Percentiles rank a stretch among this genome's conserved stretches.
Conservation (phyloP, 2,113 vertebrate species). For the Trogon surrucura region DNA sequence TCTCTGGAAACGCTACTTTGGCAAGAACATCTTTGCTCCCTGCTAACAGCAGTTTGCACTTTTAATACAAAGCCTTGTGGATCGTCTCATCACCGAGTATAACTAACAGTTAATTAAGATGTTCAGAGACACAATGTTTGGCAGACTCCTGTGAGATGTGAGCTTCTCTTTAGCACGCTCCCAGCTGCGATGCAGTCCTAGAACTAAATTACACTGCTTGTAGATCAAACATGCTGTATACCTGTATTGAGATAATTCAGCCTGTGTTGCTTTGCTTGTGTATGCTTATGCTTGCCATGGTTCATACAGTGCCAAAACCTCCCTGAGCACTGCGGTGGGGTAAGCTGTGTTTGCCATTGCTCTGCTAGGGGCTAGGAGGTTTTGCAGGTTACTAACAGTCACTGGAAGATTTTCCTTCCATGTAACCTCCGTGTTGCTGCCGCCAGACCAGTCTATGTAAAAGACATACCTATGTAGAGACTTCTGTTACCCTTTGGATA, state of each 20-base stretch:
- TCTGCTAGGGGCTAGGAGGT: background rate
- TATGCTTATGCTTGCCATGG: background rate
- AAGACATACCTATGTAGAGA: background rate
- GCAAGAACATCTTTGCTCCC: background rate
- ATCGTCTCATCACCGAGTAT: background rate
- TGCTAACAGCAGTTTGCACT: background rate
- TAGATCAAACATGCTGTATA: background rate
- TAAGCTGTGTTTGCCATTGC: background rate
- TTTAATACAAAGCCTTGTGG: background rate
- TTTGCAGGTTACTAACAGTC: background rate
- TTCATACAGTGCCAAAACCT: background rate
- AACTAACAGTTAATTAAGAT: conserved; percentile 27
- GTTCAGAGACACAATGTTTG: background rate
- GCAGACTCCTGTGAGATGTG: background rate
- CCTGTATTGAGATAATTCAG: background rate
- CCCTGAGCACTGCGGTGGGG: background rate
- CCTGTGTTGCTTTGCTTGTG: background rate
- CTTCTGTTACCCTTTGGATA: background rate
- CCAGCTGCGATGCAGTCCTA: background rate
- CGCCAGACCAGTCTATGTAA: background rate
- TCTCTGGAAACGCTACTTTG: background rate
- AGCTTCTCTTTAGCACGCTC: background rate
- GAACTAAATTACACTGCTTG: background rate
- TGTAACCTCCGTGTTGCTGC: background rate
- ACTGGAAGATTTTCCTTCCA: background rate